A percentile compares a stretch with the other conserved stretches of the same genome.
These are phyloP conservation scores for Morinoia aosen DNA, from an alignment of 2,888 invertebrate genomes.

Conservation along the genomic window DNA sequence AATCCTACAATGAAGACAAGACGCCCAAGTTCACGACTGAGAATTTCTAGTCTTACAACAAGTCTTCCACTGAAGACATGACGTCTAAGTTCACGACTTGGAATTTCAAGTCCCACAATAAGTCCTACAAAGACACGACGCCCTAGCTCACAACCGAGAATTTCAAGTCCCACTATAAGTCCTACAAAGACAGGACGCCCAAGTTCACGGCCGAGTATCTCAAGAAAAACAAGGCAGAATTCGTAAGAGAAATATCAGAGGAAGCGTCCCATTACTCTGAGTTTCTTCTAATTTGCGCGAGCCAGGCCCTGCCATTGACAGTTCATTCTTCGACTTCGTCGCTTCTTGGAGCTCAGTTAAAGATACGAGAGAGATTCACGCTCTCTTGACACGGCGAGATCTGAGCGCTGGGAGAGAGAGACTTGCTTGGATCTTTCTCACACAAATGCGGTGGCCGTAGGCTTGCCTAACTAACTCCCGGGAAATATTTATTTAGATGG, in stretches of 20 bases:
- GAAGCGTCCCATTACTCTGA: background rate
- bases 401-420: background rate
- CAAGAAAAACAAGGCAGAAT: background rate
- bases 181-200: background rate
- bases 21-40: too few relatives aligned
- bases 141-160: too few relatives aligned
- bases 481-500: too few relatives aligned
- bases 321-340: constrained; percentile 6
- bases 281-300: background rate
- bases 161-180: background rate
- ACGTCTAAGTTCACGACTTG: too few relatives aligned
- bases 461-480: too few relatives aligned
- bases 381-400: background rate
- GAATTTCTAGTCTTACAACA: too few relatives aligned
- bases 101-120: too few relatives aligned
- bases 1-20: too few relatives aligned
- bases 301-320: background rate
- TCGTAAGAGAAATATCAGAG: background rate
- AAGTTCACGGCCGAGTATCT: background rate
- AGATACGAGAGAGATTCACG: background rate
- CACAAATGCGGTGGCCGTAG: too few relatives aligned
- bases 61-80: too few relatives aligned
- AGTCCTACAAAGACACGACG: too few relatives aligned
- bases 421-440: too few relatives aligned
- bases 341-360: background rate